phyloP scores from a whole-genome alignment of 2,113 vertebrate species.

The Aplodontia rufa region DNA sequence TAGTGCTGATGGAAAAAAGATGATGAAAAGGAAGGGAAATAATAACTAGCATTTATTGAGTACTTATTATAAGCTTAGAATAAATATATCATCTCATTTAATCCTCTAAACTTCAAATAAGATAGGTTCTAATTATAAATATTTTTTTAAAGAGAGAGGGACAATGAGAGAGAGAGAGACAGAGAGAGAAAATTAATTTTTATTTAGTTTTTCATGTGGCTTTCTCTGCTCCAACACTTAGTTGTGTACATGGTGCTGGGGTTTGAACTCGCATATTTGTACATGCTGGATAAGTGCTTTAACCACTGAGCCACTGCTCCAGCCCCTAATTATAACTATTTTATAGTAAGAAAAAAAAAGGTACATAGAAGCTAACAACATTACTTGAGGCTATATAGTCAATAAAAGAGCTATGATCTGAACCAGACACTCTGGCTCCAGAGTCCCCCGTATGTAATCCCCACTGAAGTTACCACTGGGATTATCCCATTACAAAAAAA shows the following conservation, averaged over 20 bases:
- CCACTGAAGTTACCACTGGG: neutral
- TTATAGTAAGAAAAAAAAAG: neutral
- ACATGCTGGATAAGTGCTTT: no score
- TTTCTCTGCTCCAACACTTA: no score
- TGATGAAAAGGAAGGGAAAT: neutral
- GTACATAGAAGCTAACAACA: neutral
- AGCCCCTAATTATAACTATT: constrained; percentile 29
- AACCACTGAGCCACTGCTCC: no score
- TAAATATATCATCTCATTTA: constrained; percentile 27
- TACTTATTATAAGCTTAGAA: neutral
- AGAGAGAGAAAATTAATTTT: no score
- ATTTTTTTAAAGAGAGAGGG: no score
- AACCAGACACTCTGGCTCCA: neutral
- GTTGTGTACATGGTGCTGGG: no score
- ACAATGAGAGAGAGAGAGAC: no score
- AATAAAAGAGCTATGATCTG: neutral
- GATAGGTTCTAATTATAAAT: neutral
- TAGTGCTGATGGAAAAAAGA: neutral
- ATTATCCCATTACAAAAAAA: neutral
- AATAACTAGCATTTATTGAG: constrained; percentile 33
- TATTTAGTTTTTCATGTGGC: no score
- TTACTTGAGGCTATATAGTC: neutral
- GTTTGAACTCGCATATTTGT: no score
- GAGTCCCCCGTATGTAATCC: neutral
- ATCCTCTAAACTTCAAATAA: constrained; percentile 21